These are phyloP conservation scores for Anthopleura xanthogrammica DNA, from an alignment of 92 coral and sea anemone genomes.

Conservation along the genomic window DNA sequence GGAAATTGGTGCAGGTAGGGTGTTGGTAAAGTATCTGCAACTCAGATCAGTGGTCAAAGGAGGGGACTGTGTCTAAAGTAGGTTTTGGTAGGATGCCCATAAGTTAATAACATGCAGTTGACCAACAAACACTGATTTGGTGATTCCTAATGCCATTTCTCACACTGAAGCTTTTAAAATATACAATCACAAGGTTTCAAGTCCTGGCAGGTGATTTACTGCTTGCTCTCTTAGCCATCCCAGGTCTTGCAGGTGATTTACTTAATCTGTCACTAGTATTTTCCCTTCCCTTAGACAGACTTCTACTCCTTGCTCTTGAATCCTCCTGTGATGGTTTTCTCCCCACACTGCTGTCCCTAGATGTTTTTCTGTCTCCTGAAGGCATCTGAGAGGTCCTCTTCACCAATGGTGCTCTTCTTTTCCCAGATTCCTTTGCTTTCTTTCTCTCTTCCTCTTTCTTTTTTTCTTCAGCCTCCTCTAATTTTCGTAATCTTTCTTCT, in stretches of 20 bases:
- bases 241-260: conserved; percentile 82
- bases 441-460: conserved; percentile 80
- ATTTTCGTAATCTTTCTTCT: conserved; percentile 74
- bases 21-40: no score
- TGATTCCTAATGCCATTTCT: no score
- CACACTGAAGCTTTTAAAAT: no score
- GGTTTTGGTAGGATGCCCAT: no score
- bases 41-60: no score
- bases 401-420: conserved; percentile 47
- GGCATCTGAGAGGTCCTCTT: conserved; percentile 69
- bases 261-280: conserved; percentile 45
- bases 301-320: conserved; percentile 61
- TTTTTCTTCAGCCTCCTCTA: conserved; percentile 85
- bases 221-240: conserved; percentile 64
- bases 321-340: conserved; percentile 46
- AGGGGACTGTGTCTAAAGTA: no score
- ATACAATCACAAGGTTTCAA: background rate
- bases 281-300: conserved; percentile 72
- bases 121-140: no score
- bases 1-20: no score
- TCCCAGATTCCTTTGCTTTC: conserved; percentile 70
- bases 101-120: no score
- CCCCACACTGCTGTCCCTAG: conserved; percentile 26
- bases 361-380: conserved; percentile 13
- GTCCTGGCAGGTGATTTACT: conserved; percentile 49